phyloP scores from a whole-genome alignment of 1,140 invertebrate genomes.

The Heliconius eleuchia region DNA sequence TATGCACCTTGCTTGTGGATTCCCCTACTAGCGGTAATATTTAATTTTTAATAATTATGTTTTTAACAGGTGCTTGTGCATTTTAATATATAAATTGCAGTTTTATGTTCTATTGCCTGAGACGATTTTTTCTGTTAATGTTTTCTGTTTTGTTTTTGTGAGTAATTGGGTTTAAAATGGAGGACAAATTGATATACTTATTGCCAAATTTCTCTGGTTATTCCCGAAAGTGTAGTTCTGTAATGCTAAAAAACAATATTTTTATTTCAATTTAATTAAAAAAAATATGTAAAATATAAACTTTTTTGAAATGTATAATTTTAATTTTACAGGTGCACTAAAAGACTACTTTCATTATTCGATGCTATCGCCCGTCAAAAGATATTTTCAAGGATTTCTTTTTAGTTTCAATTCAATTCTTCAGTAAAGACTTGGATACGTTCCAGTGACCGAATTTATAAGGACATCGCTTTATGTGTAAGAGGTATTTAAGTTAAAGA shows the following conservation, averaged over 20 bases:
- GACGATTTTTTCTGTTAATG: too few relatives aligned
- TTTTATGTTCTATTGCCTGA: too few relatives aligned
- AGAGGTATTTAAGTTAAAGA: constrained; percentile 1
- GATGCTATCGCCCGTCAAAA: constrained; percentile 8
- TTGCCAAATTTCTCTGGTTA: too few relatives aligned
- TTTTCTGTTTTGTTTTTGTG: too few relatives aligned
- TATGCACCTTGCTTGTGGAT: too few relatives aligned
- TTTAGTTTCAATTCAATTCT: not conserved
- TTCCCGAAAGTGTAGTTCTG: not conserved
- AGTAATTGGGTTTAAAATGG: too few relatives aligned
- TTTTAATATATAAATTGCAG: too few relatives aligned
- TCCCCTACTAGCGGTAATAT: too few relatives aligned
- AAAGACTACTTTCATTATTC: not conserved
- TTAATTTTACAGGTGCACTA: not conserved
- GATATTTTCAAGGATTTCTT: constrained; percentile 21
- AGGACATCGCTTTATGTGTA: constrained; percentile 14
- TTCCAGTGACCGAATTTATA: constrained; percentile 29
- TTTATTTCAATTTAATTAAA: too few relatives aligned
- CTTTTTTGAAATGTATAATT: not conserved
- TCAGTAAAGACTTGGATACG: constrained; percentile 28
- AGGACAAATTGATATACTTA: not conserved
- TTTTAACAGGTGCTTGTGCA: too few relatives aligned
- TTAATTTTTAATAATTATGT: too few relatives aligned
- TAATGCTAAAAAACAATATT: not conserved
- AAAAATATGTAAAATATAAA: too few relatives aligned